Evolutionary conservation across 2,888 invertebrate genomes (phyloP).

Genomic region (Drosophila bunnanda): DNA sequence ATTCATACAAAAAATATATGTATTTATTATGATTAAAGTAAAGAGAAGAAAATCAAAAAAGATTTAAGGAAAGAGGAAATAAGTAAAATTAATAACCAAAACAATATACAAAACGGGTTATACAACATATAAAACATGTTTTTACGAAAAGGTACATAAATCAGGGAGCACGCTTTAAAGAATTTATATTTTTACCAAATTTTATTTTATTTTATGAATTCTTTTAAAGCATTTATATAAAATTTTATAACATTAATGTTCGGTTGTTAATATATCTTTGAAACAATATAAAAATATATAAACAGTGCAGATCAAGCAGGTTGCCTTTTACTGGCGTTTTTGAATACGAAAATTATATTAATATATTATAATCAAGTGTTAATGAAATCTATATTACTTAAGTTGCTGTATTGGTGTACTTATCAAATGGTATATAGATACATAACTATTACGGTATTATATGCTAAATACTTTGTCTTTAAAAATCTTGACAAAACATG

Average conservation of each 20-base stretch:
- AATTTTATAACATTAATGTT: background rate
- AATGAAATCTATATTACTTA: background rate
- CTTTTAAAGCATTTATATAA: background rate
- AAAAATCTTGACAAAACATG: background rate
- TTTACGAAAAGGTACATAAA: background rate
- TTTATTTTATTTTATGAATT: background rate
- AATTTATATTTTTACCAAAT: background rate
- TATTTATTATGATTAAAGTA: too few relatives aligned
- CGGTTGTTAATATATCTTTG: background rate
- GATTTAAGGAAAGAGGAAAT: background rate
- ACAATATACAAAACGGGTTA: background rate
- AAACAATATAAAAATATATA: background rate
- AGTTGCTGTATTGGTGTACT: background rate
- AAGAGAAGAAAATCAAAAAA: too few relatives aligned
- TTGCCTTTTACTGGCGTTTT: constrained; percentile 5
- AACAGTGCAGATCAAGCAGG: background rate
- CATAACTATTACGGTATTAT: background rate
- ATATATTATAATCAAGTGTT: background rate
- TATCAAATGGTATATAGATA: background rate
- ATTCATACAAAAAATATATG: too few relatives aligned
- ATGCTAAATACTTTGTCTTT: background rate
- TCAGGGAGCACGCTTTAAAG: constrained; percentile 1
- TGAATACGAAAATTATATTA: background rate
- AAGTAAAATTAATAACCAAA: background rate
- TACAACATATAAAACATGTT: background rate